Conservation (phyloP, 2,797 vertebrate genomes). For the Molothrus aeneus region DNA sequence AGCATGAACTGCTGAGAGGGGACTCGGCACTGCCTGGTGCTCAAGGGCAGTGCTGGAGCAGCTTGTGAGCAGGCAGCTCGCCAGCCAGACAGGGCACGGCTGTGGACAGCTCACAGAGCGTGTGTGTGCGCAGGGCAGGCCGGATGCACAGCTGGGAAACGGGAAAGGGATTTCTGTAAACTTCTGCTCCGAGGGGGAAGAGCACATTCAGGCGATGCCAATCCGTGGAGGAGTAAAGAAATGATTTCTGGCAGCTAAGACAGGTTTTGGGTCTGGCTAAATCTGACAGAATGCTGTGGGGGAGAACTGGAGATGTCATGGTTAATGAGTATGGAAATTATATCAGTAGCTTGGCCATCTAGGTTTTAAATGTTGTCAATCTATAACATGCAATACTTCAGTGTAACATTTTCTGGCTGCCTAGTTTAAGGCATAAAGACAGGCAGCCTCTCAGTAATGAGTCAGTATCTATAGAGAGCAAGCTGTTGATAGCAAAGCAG, state of each 20-base stretch:
- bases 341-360: constrained; percentile 54
- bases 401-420: constrained; percentile 39
- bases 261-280: constrained; percentile 47
- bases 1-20: background rate
- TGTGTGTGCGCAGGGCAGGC: constrained; percentile 30
- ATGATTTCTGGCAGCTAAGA: constrained; percentile 60
- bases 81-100: constrained; percentile 19
- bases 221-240: constrained; percentile 23
- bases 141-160: constrained; percentile 62
- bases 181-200: constrained; percentile 39
- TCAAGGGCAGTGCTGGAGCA: constrained; percentile 29
- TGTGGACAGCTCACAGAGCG: background rate
- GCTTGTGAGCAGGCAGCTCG: constrained; percentile 29
- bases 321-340: constrained; percentile 58
- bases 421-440: constrained; percentile 53
- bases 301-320: constrained; percentile 53
- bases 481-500: constrained; percentile 44
- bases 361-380: constrained; percentile 65
- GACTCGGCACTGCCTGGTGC: background rate
- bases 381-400: constrained; percentile 22
- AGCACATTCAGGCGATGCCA: constrained; percentile 25
- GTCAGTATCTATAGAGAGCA: constrained; percentile 33
- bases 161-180: constrained; percentile 40
- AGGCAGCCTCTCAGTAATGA: constrained; percentile 48
- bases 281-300: constrained; percentile 55